These are phyloP conservation scores for Seriola dumerili DNA, from an alignment of 2,113 vertebrate species.

Conservation along the genomic window DNA sequence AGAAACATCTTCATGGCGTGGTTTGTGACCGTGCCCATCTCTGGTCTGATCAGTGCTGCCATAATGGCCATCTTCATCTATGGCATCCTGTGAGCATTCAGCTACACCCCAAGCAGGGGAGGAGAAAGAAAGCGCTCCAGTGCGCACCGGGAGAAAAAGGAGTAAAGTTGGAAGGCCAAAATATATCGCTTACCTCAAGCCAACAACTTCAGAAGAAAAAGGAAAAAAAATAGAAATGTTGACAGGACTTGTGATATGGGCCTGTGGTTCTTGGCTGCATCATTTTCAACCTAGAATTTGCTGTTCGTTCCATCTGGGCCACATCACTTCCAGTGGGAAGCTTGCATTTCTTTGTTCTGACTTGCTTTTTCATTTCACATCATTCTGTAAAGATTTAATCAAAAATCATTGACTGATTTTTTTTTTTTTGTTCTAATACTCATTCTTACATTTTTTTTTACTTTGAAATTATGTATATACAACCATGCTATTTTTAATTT, in stretches of 20 bases:
- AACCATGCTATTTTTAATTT: conserved; percentile 54
- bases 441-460: conserved; percentile 58
- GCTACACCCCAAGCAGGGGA: conserved; percentile 31
- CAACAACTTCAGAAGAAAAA: conserved; percentile 55
- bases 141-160: conserved; percentile 28
- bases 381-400: conserved; percentile 72
- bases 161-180: conserved; percentile 59
- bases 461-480: conserved; percentile 77
- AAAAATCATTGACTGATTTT: conserved; percentile 35
- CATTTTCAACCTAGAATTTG: conserved; percentile 64
- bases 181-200: conserved; percentile 69
- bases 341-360: conserved; percentile 63
- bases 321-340: conserved; percentile 51
- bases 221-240: conserved; percentile 28
- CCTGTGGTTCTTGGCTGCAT: conserved; percentile 74
- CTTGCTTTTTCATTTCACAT: conserved; percentile 69
- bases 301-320: conserved; percentile 57
- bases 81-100: conserved; percentile 63
- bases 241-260: conserved; percentile 54
- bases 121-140: conserved; percentile 42
- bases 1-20: conserved; percentile 99
- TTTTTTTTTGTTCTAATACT: conserved; percentile 39
- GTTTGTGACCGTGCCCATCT: conserved; percentile 98
- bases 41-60: conserved; percentile 94
- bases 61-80: conserved; percentile 94